Conservation (phyloP, 1,140 invertebrate genomes). For the Geopemphigus sp. region DNA sequence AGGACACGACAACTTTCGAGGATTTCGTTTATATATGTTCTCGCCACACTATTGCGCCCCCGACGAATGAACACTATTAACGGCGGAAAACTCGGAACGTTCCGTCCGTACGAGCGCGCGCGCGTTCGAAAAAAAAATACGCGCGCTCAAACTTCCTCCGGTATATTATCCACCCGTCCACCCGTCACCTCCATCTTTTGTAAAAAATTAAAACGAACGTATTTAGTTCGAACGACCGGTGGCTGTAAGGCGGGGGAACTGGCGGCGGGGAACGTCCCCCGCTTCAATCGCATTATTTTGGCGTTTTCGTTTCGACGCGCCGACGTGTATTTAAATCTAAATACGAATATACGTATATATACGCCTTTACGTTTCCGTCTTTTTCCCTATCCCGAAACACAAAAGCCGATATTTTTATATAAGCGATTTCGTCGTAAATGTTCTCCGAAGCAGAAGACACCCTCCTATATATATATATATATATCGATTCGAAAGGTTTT, state of each 20-base stretch:
- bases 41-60: background rate
- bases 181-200: too few relatives aligned
- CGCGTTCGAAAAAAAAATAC: background rate
- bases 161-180: too few relatives aligned
- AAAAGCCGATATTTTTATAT: background rate
- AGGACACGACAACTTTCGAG: constrained; percentile 15
- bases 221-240: background rate
- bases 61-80: constrained; percentile 14
- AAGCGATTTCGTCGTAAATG: background rate
- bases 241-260: too few relatives aligned
- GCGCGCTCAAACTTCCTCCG: background rate
- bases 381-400: too few relatives aligned
- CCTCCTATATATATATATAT: too few relatives aligned
- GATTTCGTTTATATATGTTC: constrained; percentile 8
- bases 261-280: too few relatives aligned
- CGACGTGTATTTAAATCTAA: background rate
- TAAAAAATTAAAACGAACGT: too few relatives aligned
- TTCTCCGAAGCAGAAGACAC: background rate
- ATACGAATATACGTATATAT: too few relatives aligned
- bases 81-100: background rate
- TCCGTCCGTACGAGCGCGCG: too few relatives aligned
- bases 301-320: background rate
- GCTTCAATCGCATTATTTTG: background rate
- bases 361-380: too few relatives aligned
- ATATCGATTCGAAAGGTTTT: background rate